A percentile compares a stretch with the other conserved stretches of the same genome.
Evolutionary conservation across 1,140 invertebrate species (phyloP).

Genomic region (Microplitis demolitor): DNA sequence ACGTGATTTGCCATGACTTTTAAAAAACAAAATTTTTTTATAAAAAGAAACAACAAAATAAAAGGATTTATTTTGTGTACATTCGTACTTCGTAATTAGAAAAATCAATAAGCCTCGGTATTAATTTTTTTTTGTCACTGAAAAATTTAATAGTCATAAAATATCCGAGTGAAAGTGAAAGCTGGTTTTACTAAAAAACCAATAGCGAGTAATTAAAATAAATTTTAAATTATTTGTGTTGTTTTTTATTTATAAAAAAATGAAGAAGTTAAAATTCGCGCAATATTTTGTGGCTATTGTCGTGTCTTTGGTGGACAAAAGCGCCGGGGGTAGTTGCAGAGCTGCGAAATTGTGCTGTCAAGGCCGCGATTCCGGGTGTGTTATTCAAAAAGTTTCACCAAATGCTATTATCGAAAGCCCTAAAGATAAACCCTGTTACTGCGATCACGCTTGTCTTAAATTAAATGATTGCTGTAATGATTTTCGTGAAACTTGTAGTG

Average conservation of each 20-base stretch:
- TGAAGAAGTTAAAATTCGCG: constrained; percentile 1
- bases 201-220: too few relatives aligned
- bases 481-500: constrained; percentile 84
- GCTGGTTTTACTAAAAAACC: too few relatives aligned
- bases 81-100: background rate
- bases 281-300: constrained; percentile 21
- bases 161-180: too few relatives aligned
- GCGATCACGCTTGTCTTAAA: constrained; percentile 86
- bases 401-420: constrained; percentile 82
- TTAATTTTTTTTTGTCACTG: background rate
- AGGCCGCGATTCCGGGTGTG: constrained; percentile 83
- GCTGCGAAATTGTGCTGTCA: constrained; percentile 79
- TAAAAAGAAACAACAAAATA: background rate
- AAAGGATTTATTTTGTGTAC: background rate
- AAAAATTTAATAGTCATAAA: too few relatives aligned
- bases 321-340: constrained; percentile 69
- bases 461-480: constrained; percentile 85
- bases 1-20: background rate
- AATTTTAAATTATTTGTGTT: too few relatives aligned
- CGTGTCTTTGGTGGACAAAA: constrained; percentile 24
- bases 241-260: too few relatives aligned
- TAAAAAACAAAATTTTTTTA: background rate
- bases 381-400: constrained; percentile 80
- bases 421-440: constrained; percentile 85
- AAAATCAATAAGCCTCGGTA: constrained; percentile 1